Conservation (phyloP, 2,797 vertebrate genomes). For the Falco biarmicus region DNA sequence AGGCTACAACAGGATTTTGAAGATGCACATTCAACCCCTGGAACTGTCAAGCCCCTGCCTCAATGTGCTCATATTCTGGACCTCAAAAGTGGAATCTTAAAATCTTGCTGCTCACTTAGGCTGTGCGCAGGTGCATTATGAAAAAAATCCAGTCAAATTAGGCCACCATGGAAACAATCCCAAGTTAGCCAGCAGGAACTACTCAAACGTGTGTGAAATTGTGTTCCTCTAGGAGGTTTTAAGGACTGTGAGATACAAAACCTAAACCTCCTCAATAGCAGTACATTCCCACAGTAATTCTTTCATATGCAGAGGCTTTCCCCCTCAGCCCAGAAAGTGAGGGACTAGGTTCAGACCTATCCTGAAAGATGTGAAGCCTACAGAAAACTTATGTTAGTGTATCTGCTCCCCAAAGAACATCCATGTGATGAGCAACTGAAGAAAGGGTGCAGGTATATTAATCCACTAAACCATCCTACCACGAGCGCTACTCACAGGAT, state of each 20-base stretch:
- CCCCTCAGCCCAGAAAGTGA: background rate
- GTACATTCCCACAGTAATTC: background rate
- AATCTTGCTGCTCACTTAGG: background rate
- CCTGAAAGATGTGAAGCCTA: background rate
- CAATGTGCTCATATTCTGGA: background rate
- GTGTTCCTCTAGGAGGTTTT: background rate
- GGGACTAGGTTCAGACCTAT: background rate
- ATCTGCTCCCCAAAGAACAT: background rate
- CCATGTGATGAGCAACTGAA: background rate
- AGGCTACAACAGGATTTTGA: background rate
- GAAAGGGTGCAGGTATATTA: background rate
- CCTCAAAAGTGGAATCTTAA: background rate
- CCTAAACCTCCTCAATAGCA: background rate
- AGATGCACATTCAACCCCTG: background rate
- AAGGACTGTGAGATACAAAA: background rate
- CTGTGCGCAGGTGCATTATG: background rate
- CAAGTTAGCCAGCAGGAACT: background rate
- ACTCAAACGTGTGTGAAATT: background rate
- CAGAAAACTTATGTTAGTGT: background rate
- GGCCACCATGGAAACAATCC: background rate
- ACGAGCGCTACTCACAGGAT: background rate
- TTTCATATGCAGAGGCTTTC: background rate
- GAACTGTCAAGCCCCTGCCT: background rate
- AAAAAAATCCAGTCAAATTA: background rate
- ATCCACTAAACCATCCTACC: background rate